These are phyloP conservation scores for Grus americana DNA, from an alignment of 2,113 vertebrate species.

Conservation along the genomic window DNA sequence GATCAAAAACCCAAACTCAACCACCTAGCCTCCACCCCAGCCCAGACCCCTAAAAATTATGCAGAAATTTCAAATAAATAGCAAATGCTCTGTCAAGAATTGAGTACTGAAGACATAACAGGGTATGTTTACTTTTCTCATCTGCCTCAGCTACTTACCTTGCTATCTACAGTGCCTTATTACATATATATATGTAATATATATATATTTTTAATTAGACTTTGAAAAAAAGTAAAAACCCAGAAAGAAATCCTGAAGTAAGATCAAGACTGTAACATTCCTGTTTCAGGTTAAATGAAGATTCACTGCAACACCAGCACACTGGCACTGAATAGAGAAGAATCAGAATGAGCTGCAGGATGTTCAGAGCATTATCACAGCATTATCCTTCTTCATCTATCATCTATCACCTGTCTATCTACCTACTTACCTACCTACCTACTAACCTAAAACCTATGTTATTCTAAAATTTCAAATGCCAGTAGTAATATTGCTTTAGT, in stretches of 20 bases:
- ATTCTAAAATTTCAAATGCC: background rate
- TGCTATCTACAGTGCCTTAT: background rate
- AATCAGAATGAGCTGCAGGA: background rate
- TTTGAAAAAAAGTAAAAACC: background rate
- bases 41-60: background rate
- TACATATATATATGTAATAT: no score
- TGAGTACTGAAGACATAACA: background rate
- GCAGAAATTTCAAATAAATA: background rate
- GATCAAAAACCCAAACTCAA: background rate
- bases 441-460: background rate
- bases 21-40: rapidly evolving
- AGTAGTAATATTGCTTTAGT: background rate
- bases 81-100: background rate
- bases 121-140: background rate
- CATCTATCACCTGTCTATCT: no score
- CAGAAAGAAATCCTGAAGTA: background rate
- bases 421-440: no score
- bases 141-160: background rate
- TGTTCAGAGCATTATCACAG: background rate
- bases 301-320: background rate
- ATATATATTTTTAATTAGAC: background rate
- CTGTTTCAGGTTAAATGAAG: background rate
- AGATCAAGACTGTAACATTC: background rate
- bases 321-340: background rate
- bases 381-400: background rate